Conservation (phyloP, 2,888 invertebrate genomes). For the Tridacna gigas region DNA sequence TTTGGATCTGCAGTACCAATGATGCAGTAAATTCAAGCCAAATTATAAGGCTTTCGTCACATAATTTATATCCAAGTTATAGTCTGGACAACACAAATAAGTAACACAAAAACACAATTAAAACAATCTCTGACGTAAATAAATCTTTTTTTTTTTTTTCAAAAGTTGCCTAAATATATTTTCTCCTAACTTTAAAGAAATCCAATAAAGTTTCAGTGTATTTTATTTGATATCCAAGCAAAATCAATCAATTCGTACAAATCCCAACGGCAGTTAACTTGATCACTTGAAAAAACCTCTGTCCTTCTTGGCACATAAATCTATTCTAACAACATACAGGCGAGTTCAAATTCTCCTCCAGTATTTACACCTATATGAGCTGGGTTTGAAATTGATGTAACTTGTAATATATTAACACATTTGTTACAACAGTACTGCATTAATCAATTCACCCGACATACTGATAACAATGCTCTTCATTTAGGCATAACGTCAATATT, state of each 20-base stretch:
- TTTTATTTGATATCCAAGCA: not conserved
- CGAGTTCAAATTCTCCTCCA: constrained; percentile 16
- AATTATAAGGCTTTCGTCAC: constrained; percentile 3
- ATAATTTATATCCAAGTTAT: constrained; percentile 19
- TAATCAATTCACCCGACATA: constrained; percentile 33
- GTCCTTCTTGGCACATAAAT: constrained; percentile 33
- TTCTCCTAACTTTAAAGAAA: not conserved
- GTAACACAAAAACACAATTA: constrained; percentile 2
- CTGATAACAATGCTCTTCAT: constrained; percentile 63
- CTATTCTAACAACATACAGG: constrained; percentile 37
- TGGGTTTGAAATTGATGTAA: constrained; percentile 1
- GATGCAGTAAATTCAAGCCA: not conserved
- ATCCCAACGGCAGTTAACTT: not conserved
- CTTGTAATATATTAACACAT: not conserved
- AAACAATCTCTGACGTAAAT: not conserved
- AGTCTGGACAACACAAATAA: not conserved
- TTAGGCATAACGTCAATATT: constrained; percentile 59
- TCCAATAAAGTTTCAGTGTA: not conserved
- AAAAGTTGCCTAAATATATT: not conserved
- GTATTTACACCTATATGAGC: constrained; percentile 10
- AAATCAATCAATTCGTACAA: not conserved
- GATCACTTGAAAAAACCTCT: constrained; percentile 30
- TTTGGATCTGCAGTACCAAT: not conserved
- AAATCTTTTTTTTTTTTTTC: not conserved
- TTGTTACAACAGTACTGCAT: constrained; percentile 39